Evolutionary conservation across 2,888 invertebrate species (phyloP).

Genomic region (Hyalella azteca): DNA sequence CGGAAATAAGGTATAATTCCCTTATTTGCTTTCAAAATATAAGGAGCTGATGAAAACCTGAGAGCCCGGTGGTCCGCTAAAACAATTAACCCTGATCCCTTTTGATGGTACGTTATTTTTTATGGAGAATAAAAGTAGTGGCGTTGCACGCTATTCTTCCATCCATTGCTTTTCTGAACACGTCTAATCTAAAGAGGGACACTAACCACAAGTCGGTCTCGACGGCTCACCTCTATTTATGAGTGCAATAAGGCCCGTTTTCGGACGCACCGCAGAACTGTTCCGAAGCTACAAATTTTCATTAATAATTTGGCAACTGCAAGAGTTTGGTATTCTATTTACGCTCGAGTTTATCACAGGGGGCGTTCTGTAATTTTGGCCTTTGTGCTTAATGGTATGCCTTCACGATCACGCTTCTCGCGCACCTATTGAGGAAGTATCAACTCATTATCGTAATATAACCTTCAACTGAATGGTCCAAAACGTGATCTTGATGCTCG

Average conservation of each 20-base stretch:
- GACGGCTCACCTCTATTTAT: not conserved
- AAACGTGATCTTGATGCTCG: no score
- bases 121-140: not conserved
- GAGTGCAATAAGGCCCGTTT: not conserved
- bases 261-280: not conserved
- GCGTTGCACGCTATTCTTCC: not conserved
- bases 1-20: no score
- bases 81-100: not conserved
- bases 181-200: constrained; percentile 35
- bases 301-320: not conserved
- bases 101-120: not conserved
- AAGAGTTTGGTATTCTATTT: constrained; percentile 18
- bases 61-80: no score
- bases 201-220: constrained; percentile 5
- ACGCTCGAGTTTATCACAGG: constrained; percentile 5
- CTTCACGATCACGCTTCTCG: no score
- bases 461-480: no score
- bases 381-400: no score
- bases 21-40: no score
- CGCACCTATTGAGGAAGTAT: no score
- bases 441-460: no score
- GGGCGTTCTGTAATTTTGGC: not conserved
- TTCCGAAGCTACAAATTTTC: constrained; percentile 4
- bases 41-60: no score
- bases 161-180: constrained; percentile 34